phyloP scores from a whole-genome alignment of 2,113 vertebrate species.

The Takifugu flavidus region DNA sequence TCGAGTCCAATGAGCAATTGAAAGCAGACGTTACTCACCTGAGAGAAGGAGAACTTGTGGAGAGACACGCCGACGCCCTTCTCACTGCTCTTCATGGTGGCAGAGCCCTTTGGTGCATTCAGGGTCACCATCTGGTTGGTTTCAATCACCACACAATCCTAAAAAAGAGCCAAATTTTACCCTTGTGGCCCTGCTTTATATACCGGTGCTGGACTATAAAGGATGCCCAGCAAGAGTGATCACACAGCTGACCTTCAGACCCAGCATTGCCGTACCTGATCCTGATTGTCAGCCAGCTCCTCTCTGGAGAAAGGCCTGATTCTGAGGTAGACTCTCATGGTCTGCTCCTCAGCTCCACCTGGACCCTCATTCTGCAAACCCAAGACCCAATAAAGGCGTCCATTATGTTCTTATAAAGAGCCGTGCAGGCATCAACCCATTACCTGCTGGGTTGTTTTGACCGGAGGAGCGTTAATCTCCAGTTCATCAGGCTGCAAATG shows the following conservation, averaged over 20 bases:
- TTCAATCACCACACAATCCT: slow-evolving; percentile 83
- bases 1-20: neutral
- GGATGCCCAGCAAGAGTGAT: neutral
- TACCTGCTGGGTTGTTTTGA: slow-evolving; percentile 32
- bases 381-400: neutral
- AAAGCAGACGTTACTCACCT: slow-evolving; percentile 58
- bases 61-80: slow-evolving; percentile 78
- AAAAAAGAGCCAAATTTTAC: neutral
- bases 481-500: slow-evolving; percentile 50
- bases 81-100: slow-evolving; percentile 81
- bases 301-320: slow-evolving; percentile 80
- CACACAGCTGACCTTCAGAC: neutral
- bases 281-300: slow-evolving; percentile 74
- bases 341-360: slow-evolving; percentile 57
- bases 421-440: neutral
- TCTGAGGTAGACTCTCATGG: slow-evolving; percentile 82
- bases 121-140: slow-evolving; percentile 75
- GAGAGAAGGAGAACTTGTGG: slow-evolving; percentile 84
- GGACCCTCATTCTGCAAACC: slow-evolving; percentile 47
- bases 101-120: slow-evolving; percentile 82
- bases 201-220: no score
- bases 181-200: neutral
- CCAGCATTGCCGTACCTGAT: slow-evolving; percentile 71
- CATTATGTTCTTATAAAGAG: no score
- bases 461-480: slow-evolving; percentile 50